Base-by-base conservation (phyloP, 2,888 invertebrate genomes). In the Xestobium rufovillosum region DNA sequence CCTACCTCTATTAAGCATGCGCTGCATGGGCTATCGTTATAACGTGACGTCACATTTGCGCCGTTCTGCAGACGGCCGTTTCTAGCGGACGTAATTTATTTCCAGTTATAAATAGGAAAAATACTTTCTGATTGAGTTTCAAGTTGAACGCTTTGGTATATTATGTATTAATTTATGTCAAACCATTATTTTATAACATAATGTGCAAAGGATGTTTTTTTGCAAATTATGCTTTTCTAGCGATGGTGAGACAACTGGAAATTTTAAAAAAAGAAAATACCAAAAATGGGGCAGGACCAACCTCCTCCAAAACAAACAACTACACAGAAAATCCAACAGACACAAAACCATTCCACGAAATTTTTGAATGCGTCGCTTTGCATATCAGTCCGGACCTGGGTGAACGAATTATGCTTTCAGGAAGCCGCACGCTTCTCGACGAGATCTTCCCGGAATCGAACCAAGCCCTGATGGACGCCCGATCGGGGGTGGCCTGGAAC, bases 331-430 rank as follows among this genome's bases (percentile, higher is more conserved):
- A 2, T 33, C n/a, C 14, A 10, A 13, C 3, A 11, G 36, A 1
- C 31, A 27, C 17, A 38, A 50, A 50, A 28, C 41, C 49, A 10
- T 48, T 55, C 44, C 42, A 59, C 53, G 72, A 71, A 46, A 66
- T 68, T 45, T 84, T 78, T 67, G 86, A 88, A 60, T 86, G 86
- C 55, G 76, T 87, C 1, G 83, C 85, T 1, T 70, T 88, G 3
- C 83, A 85, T 64, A 77, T 87, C 33, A 83, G 82, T 52, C 86
- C 86, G 0, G 85, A 86, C 60, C 69, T 86, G 17, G 84, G 85
- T 1, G 87, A 86, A 60, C 62, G 86, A 31, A 80, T 89, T 30
- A 83, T 86, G 76, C 70, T 89, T 8, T 85, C 84, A 34, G 88
- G 86, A 0, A 86, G 86, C 51, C 71, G 86, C 26, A 73, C 77